Evolutionary conservation across 2,797 vertebrate genomes (phyloP), one percentile per base, ranked within the genome.

Genomic region (Urosaurus nigricauda): DNA sequence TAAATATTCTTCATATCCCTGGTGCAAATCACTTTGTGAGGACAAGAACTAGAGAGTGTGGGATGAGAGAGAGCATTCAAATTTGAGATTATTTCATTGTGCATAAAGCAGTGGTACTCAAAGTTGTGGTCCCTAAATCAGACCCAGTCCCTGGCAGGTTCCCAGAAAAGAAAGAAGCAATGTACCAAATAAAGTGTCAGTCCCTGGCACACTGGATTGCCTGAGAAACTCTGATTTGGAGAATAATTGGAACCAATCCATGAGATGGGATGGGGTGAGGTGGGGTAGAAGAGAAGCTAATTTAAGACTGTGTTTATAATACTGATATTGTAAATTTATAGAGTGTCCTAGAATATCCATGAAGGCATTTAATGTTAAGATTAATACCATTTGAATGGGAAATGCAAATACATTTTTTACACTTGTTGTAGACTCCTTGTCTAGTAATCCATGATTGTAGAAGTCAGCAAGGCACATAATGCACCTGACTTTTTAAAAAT

Each of bases 401-500:
- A 91, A 78, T 91, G 81, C 56, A 79, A 53, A 75, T 65, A 16
- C 1, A 37, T 26, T n/a, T 37, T 88, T 12, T 43, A 1, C 35
- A 1, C 82, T 68, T 12, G 47, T 93, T 63, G 26, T 83, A 51
- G 81, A 79, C 5, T 91, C 77, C 73, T 87, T 83, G 85, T 74
- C 65, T 53, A 0, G 77, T 47, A 91, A 56, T 47, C 92, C 68
- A 63, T 58, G 88, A 19, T 43, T 73, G 51, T n/a, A 89, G 35
- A 89, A 63, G 73, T 86, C 83, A 90, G 63, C 83, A 86, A 90
- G 43, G 53, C 73, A 2, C 83, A 58, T 68, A 58, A 43, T 71
- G 88, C 17, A 53, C 26, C 17, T 92, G 71, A 68, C 85, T 93
- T 47, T 90, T 85, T 51, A 88, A 40, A 85, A 85, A 13, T 68